These are phyloP conservation scores for Etheostoma nigrum DNA, from an alignment of 2,797 vertebrate species.

Conservation along the genomic window DNA sequence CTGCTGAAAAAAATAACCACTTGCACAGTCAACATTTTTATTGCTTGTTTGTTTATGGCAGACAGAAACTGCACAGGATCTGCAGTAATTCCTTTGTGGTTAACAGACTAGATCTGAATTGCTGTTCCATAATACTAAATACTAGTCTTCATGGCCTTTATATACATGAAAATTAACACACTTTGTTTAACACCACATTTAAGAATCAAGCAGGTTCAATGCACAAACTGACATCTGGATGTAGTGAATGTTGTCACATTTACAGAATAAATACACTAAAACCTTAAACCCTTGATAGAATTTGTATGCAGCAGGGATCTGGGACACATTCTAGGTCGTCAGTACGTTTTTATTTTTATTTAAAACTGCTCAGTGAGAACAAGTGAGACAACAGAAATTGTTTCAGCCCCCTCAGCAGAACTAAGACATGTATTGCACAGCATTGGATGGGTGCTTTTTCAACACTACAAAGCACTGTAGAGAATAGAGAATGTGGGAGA, in stretches of 20 bases:
- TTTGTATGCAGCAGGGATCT: neutral
- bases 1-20: neutral
- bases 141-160: neutral
- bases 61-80: neutral
- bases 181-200: neutral
- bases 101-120: neutral
- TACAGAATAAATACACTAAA: neutral
- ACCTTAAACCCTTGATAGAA: neutral
- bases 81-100: neutral
- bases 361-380: slow-evolving; percentile 27
- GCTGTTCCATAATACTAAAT: neutral
- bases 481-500: slow-evolving; percentile 55
- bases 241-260: neutral
- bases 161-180: neutral
- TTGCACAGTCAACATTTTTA: neutral
- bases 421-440: slow-evolving; percentile 35
- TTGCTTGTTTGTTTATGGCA: neutral
- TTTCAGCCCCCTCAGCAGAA: slow-evolving; percentile 55
- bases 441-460: slow-evolving; percentile 23
- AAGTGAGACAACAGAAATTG: slow-evolving; percentile 18
- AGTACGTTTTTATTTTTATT: neutral
- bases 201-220: neutral
- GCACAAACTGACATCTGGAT: neutral
- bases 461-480: slow-evolving; percentile 37
- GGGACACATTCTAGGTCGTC: neutral